Percentiles rank a stretch among this genome's conserved stretches.
phyloP scores from a whole-genome alignment of 2,113 vertebrate genomes.

The Menura novaehollandiae region DNA sequence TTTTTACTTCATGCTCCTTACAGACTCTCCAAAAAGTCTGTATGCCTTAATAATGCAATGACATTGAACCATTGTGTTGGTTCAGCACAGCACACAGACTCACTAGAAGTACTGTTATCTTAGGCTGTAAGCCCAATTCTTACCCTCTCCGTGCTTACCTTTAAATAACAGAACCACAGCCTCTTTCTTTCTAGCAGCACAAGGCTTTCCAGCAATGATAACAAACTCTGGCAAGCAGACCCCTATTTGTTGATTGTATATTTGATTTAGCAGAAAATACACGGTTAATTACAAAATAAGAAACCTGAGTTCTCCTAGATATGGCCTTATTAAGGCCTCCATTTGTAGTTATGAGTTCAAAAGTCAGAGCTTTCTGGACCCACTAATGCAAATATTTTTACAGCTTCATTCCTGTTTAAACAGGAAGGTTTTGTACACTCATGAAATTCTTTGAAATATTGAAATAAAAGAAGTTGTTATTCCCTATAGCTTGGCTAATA shows the following conservation, averaged over 20 bases:
- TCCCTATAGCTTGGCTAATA: conserved; percentile 21
- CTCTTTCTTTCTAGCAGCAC: neutral
- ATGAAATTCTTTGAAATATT: conserved; percentile 50
- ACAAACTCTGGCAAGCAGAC: neutral
- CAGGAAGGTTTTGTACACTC: conserved; percentile 21
- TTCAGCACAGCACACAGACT: neutral
- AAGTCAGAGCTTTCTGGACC: conserved; percentile 23
- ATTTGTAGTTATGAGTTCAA: neutral
- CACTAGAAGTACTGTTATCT: neutral
- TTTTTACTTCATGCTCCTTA: neutral
- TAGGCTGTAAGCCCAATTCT: neutral
- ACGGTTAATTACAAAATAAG: neutral
- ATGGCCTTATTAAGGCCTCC: neutral
- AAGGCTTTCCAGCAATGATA: neutral
- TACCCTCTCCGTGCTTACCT: neutral
- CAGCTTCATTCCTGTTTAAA: conserved; percentile 51
- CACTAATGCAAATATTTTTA: conserved; percentile 51
- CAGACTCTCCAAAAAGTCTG: neutral
- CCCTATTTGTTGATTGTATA: neutral
- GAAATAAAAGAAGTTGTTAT: conserved; percentile 56
- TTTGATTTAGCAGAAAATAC: conserved; percentile 28
- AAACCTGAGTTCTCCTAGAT: conserved; percentile 1
- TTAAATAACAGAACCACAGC: neutral
- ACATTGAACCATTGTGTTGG: neutral
- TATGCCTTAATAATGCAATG: neutral